These are phyloP conservation scores for Phyllostomus discolor DNA, from an alignment of 2,113 vertebrate genomes.

Conservation along the genomic window DNA sequence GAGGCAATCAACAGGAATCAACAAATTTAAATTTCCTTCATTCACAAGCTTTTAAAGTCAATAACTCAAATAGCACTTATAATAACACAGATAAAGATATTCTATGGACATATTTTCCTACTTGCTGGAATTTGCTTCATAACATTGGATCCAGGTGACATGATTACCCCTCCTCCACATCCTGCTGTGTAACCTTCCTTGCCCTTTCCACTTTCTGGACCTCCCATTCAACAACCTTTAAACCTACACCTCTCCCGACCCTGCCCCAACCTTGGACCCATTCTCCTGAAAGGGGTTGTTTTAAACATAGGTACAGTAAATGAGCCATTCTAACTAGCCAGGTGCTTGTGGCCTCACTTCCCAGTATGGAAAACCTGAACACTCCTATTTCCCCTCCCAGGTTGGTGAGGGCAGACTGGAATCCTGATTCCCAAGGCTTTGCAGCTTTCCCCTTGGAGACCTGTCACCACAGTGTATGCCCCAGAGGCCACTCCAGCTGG, in stretches of 20 bases:
- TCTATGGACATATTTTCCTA: rapidly evolving
- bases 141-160: neutral
- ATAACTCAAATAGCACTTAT: neutral
- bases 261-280: rapidly evolving
- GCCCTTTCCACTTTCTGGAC: rapidly evolving
- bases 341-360: neutral
- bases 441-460: too few species aligned
- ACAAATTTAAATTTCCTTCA: rapidly evolving
- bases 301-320: neutral
- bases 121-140: neutral
- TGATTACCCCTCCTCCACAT: too few species aligned
- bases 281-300: neutral
- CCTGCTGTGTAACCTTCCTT: neutral
- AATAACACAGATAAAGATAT: rapidly evolving
- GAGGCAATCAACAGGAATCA: rapidly evolving
- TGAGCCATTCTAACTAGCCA: rapidly evolving
- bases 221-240: rapidly evolving
- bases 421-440: rapidly evolving
- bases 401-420: rapidly evolving
- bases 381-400: rapidly evolving
- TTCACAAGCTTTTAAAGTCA: neutral
- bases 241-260: rapidly evolving
- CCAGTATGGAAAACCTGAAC: too few species aligned
- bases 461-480: too few species aligned
- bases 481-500: rapidly evolving